These are phyloP conservation scores for Bombycilla garrulus DNA, from an alignment of 2,113 vertebrate species.

Conservation along the genomic window DNA sequence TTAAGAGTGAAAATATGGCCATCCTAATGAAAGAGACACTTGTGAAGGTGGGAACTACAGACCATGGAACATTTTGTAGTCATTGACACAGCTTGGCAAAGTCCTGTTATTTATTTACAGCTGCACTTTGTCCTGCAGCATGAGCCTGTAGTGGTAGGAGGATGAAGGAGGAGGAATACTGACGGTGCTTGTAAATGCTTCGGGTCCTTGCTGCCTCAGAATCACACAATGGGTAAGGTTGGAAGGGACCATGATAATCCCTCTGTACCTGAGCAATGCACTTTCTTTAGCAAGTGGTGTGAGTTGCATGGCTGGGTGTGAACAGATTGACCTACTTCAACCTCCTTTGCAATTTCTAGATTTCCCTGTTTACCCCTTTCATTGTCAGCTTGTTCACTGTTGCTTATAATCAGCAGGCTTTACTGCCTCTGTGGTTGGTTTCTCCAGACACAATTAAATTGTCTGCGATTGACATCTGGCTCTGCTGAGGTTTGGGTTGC, in stretches of 20 bases:
- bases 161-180: background rate
- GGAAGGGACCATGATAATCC: background rate
- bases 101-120: conserved; percentile 2
- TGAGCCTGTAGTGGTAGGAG: background rate
- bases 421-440: background rate
- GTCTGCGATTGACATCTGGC: background rate
- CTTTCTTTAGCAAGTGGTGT: background rate
- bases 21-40: conserved; percentile 6
- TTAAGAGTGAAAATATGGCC: conserved; percentile 3
- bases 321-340: conserved; percentile 15
- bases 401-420: conserved; percentile 4
- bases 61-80: background rate
- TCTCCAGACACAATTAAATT: conserved; percentile 15
- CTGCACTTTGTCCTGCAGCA: background rate
- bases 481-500: background rate
- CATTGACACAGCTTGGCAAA: background rate
- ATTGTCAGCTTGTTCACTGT: background rate
- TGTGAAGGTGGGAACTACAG: background rate
- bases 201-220: background rate
- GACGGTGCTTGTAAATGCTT: background rate
- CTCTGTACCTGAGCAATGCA: background rate
- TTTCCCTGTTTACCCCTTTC: conserved; percentile 23
- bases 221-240: background rate
- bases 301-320: background rate
- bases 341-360: background rate